phyloP scores from a whole-genome alignment of 2,113 vertebrate species.

The Ptilonorhynchus violaceus region DNA sequence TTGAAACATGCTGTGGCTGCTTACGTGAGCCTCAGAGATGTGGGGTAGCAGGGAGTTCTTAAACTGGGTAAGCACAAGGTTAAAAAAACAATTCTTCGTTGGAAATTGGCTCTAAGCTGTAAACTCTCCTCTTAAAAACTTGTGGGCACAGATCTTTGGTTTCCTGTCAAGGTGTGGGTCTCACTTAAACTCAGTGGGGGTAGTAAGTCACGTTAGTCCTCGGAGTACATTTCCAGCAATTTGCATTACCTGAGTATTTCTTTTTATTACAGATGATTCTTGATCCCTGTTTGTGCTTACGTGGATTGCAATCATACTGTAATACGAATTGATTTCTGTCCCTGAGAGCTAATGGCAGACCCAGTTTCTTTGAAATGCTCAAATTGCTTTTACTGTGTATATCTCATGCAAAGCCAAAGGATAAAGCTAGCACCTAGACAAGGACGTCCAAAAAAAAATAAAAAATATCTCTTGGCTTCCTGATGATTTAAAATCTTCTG shows the following conservation, averaged over 20 bases:
- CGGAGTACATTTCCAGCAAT: slow-evolving; percentile 12
- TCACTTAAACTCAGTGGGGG: background rate
- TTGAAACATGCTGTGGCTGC: background rate
- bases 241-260: background rate
- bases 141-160: background rate
- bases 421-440: background rate
- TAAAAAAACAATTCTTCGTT: background rate
- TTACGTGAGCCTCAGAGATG: background rate
- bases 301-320: background rate
- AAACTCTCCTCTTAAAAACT: background rate
- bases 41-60: background rate
- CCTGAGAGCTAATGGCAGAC: slow-evolving; percentile 32
- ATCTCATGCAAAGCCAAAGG: background rate
- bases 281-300: background rate
- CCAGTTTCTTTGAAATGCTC: slow-evolving; percentile 19
- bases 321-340: slow-evolving; percentile 37
- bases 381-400: background rate
- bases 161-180: background rate
- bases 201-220: background rate
- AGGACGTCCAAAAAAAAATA: background rate
- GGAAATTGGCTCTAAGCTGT: background rate
- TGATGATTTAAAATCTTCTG: background rate
- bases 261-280: slow-evolving; percentile 12
- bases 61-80: background rate
- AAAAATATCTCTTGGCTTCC: background rate